Evolutionary conservation across 2,797 vertebrate species (phyloP), one percentile per base, ranked within the genome.

Genomic region (Avahi laniger): DNA sequence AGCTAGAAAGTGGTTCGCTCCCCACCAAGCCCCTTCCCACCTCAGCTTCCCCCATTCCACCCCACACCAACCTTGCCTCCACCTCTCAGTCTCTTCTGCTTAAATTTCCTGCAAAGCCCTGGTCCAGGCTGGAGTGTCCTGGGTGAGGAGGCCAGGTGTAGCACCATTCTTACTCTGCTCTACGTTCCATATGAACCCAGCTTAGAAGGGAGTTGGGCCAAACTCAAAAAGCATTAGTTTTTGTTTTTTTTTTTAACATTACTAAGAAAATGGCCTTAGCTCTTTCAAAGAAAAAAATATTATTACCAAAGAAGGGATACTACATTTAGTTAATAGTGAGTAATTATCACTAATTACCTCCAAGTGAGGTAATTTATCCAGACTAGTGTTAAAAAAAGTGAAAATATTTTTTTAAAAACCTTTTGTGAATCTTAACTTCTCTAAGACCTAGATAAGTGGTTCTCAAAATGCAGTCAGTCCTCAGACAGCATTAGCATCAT

Each of bases 341-440:
- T 75, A 92, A 91, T 79, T 86, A 96, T 41, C 69, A 92, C 14
- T 61, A 63, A 82, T 26, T 84, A 90, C 43, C 18, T 96, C 72
- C 65, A 30, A 79, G 24, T 81, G 30, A 94, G 30, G n/a, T 50
- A 59, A 93, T 84, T 41, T 43, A 89, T 57, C 5, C 24, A 94
- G 88, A 78, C n/a, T 84, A 63, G 30, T 81, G 4, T 87, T 35
- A 92, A 93, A 54, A 54, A 20, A 94, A 95, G 17, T 48, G 63
- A 93, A 96, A 96, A 82, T 48, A 86, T 17, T 14, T 89, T 93
- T 75, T 15, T 2, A 76, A 33, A 82, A 61, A 8, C 1, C 1
- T 81, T 70, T 75, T 30, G 63, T 82, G 28, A 87, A 69, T 92
- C 78, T 92, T 83, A 89, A 94, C 67, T 26, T 91, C n/a, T 92